These are phyloP conservation scores for Rhyzopertha dominica DNA, from an alignment of 1,140 invertebrate species.

Conservation along the genomic window DNA sequence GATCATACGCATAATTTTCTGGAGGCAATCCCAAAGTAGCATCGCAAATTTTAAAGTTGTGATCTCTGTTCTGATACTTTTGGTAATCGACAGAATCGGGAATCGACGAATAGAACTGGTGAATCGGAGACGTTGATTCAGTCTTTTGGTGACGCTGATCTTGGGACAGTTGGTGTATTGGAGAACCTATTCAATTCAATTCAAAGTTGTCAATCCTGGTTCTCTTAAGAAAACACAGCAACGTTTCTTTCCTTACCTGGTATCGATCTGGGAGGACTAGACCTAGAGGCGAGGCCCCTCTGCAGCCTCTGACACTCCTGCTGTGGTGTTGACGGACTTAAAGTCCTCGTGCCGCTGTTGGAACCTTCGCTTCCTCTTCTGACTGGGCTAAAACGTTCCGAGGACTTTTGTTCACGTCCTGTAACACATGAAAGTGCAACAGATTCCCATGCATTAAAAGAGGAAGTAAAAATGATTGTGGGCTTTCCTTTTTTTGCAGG, in stretches of 20 bases:
- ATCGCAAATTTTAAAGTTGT: constrained; percentile 18
- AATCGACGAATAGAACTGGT: constrained; percentile 27
- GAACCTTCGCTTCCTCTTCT: constrained; percentile 80
- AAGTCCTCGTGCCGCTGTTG: constrained; percentile 52
- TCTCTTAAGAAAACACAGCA: background rate
- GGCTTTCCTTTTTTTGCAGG: too few species aligned
- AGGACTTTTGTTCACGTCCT: constrained; percentile 52
- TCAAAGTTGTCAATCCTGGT: background rate
- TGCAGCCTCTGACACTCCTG: constrained; percentile 70
- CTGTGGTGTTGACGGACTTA: constrained; percentile 53
- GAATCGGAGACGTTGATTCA: constrained; percentile 34
- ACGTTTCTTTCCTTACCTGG: constrained; percentile 37
- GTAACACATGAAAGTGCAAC: too few species aligned
- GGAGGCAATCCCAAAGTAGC: constrained; percentile 27
- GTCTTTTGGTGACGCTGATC: constrained; percentile 27
- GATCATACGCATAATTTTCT: too few species aligned
- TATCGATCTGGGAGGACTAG: constrained; percentile 50
- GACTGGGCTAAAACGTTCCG: constrained; percentile 84
- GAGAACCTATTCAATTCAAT: constrained; percentile 51
- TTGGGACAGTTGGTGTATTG: constrained; percentile 55
- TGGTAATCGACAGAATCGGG: constrained; percentile 19
- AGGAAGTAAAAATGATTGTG: too few species aligned
- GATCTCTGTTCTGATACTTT: constrained; percentile 15
- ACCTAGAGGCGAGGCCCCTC: constrained; percentile 49
- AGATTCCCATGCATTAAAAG: too few species aligned